Evolutionary conservation across 2,797 vertebrate genomes (phyloP), one percentile per base, ranked within the genome.

Genomic region (Karalla daura): DNA sequence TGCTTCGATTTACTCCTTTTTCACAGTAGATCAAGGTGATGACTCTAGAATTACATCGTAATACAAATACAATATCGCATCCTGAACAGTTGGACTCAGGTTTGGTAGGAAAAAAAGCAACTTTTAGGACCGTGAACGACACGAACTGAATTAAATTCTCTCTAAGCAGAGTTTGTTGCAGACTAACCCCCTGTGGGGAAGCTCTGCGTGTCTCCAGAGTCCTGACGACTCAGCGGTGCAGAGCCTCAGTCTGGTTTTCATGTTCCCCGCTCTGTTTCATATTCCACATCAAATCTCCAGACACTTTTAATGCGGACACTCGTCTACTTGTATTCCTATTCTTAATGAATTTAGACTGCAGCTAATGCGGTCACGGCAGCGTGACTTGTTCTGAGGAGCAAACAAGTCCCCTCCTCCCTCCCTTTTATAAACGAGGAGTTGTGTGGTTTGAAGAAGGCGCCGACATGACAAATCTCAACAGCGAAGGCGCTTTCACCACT

Each of bases 181-280:
- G 11, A 11, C n/a, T 20, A 18, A 52, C 14, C 21, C 28, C 7
- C 24, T n/a, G n/a, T n/a, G n/a, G 41, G 7, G 32, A 61, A 44
- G 20, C n/a, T 43, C 41, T 9, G 15, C 7, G 43, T 44, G 17
- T 28, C 15, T 50, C 28, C 21, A 18, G 11, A 11, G 20, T 14
- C 21, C 23, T 14, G 21, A 35, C 25, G 9, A 35, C 47, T 30
- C 23, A 20, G 15, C 20, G 27, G 9, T 21, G 25, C 5, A 17
- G 14, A 25, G 54, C 32, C 33, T 2, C 21, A 36, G 10, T 56
- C 35, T 67, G 35, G 23, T 47, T 66, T 62, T 37, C 15, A 62
- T 53, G 20, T 21, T 70, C 27, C 15, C 15, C 13, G n/a, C 11
- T 43, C 13, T 63, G 17, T 44, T 59, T 63, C 13, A 24, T 39